These are phyloP conservation scores for Zonotrichia leucophrys DNA, from an alignment of 2,113 vertebrate genomes.

Conservation along the genomic window DNA sequence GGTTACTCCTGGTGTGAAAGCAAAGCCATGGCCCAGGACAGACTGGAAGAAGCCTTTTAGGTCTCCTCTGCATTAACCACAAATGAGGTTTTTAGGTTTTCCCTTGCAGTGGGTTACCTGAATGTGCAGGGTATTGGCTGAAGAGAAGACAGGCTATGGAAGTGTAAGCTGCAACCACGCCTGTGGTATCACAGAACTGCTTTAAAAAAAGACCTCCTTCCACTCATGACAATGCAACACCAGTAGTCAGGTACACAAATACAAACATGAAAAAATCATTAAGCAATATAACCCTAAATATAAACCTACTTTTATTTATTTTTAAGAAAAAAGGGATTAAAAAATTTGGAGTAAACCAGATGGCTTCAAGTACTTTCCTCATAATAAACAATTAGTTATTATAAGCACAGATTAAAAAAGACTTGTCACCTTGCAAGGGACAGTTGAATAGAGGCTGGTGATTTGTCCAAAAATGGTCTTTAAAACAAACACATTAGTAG, in stretches of 20 bases:
- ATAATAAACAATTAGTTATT: not conserved
- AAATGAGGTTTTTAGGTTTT: not conserved
- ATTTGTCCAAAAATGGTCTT: not conserved
- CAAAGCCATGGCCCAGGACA: not conserved
- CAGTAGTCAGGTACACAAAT: slow-evolving; percentile 18
- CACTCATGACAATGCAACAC: not conserved
- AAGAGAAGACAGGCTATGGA: not conserved
- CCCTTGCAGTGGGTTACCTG: not conserved
- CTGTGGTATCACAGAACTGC: not conserved
- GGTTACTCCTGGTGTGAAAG: not conserved
- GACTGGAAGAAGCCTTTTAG: not conserved
- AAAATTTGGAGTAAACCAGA: slow-evolving; percentile 31
- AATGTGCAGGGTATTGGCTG: not conserved
- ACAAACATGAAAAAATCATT: slow-evolving; percentile 42
- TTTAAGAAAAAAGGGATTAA: slow-evolving; percentile 13
- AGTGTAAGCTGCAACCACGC: not conserved
- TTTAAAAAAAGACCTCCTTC: not conserved
- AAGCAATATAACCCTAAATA: slow-evolving; percentile 54
- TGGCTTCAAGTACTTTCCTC: slow-evolving; percentile 50
- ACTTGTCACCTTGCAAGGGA: slow-evolving; percentile 7
- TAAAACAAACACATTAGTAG: not conserved
- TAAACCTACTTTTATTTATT: slow-evolving; percentile 42
- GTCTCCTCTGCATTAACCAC: not conserved
- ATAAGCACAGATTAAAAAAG: slow-evolving; percentile 13
- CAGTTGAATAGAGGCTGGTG: slow-evolving; percentile 20